Conservation (phyloP, 2,113 vertebrate genomes). For the Python bivittatus region DNA sequence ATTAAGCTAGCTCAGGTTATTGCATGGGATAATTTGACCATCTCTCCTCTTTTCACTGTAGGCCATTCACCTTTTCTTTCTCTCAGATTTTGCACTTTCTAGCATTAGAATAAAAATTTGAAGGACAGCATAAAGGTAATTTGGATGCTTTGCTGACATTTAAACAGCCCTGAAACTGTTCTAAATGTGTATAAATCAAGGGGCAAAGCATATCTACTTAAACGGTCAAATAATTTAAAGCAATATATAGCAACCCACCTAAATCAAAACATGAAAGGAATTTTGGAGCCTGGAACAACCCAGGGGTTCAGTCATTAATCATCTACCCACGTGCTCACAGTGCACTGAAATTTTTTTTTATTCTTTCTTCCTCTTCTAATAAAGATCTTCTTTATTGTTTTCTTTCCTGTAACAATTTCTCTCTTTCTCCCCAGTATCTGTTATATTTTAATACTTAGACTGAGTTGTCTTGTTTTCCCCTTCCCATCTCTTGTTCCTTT, state of each 20-base stretch:
- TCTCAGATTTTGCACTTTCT: slow-evolving; percentile 8
- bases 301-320: background rate
- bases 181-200: background rate
- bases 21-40: background rate
- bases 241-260: background rate
- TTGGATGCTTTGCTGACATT: background rate
- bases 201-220: background rate
- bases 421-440: slow-evolving; percentile 52
- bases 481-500: slow-evolving; percentile 26
- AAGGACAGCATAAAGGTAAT: background rate
- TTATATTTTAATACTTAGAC: slow-evolving; percentile 17
- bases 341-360: slow-evolving; percentile 32
- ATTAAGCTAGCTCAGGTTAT: background rate
- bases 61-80: background rate
- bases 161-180: background rate
- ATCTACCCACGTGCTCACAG: slow-evolving; percentile 46
- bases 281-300: background rate
- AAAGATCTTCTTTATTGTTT: slow-evolving; percentile 31
- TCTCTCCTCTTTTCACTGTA: background rate
- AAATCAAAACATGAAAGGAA: background rate
- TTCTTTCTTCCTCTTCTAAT: slow-evolving; percentile 57
- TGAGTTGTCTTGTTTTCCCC: slow-evolving; percentile 34
- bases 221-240: background rate
- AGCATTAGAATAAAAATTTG: background rate
- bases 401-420: slow-evolving; percentile 56